phyloP scores from a whole-genome alignment of 1,140 invertebrate genomes.

The Helicoverpa zea region DNA sequence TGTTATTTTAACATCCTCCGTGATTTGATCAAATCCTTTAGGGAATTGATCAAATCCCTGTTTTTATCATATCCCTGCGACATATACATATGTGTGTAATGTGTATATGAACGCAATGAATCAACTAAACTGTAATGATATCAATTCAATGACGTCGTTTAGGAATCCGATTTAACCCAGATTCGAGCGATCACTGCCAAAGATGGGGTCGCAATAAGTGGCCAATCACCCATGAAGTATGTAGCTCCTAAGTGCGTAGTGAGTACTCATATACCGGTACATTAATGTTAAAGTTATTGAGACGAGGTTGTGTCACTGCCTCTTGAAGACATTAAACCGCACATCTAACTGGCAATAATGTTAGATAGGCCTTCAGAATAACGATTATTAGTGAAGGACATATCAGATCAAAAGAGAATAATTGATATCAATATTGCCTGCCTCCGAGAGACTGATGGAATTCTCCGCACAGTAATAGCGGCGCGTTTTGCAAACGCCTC shows the following conservation, averaged over 20 bases:
- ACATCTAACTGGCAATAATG: too few species aligned
- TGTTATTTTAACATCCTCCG: too few species aligned
- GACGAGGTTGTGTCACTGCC: too few species aligned
- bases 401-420: slow-evolving; percentile 9
- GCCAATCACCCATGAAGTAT: background rate
- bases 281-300: too few species aligned
- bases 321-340: too few species aligned
- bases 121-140: background rate
- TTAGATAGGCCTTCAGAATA: too few species aligned
- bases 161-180: slow-evolving; percentile 7
- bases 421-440: slow-evolving; percentile 4
- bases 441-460: background rate
- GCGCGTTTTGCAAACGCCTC: slow-evolving; percentile 25
- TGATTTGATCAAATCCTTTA: too few species aligned
- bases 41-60: too few species aligned
- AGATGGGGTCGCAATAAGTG: slow-evolving; percentile 1
- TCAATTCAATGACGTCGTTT: slow-evolving; percentile 2
- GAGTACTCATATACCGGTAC: background rate
- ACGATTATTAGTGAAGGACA: background rate
- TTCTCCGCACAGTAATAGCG: slow-evolving; percentile 34
- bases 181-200: slow-evolving; percentile 26
- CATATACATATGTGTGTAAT: too few species aligned
- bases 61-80: too few species aligned
- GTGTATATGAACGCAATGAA: background rate
- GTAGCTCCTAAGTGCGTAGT: background rate